Percentiles rank a stretch among this genome's conserved stretches.
Conservation (phyloP, 2,888 invertebrate species). For the Tenthredo amoena region DNA sequence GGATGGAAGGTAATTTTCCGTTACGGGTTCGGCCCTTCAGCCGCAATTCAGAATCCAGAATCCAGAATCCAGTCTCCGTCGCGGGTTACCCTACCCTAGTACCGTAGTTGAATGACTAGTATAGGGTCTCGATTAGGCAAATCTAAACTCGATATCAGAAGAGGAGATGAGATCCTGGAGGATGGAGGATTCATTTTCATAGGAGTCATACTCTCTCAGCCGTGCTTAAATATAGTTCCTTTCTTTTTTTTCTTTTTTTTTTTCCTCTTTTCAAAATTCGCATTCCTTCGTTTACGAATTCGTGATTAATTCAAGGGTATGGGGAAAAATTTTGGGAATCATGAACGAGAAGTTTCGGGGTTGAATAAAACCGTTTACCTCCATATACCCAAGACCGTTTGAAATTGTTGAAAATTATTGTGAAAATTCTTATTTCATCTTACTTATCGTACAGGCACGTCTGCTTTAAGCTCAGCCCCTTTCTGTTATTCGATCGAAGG, state of each 20-base stretch:
- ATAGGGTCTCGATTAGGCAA: slow-evolving; percentile 48
- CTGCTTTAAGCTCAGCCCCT: neutral
- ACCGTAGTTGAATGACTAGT: slow-evolving; percentile 35
- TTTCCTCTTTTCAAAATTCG: too few species aligned
- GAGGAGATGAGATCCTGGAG: neutral
- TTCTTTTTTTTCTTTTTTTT: too few species aligned
- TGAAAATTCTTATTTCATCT: neutral
- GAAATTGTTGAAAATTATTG: neutral
- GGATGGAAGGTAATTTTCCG: slow-evolving; percentile 23
- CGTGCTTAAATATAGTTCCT: neutral
- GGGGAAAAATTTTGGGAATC: neutral
- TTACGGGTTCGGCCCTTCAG: slow-evolving; percentile 14
- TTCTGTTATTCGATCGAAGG: neutral
- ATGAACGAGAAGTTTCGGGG: neutral
- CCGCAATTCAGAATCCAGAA: slow-evolving; percentile 15
- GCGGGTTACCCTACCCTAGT: neutral
- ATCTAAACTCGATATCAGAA: slow-evolving; percentile 42
- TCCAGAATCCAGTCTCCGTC: slow-evolving; percentile 23
- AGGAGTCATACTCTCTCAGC: neutral
- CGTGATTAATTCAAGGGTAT: neutral
- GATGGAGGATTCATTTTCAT: neutral
- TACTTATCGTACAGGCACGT: neutral
- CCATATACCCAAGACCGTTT: neutral
- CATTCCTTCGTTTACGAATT: neutral
- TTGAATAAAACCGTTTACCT: neutral